Evolutionary conservation across 2,113 vertebrate genomes (phyloP), one percentile per base, ranked within the genome.

Genomic region (Varanus komodoensis): DNA sequence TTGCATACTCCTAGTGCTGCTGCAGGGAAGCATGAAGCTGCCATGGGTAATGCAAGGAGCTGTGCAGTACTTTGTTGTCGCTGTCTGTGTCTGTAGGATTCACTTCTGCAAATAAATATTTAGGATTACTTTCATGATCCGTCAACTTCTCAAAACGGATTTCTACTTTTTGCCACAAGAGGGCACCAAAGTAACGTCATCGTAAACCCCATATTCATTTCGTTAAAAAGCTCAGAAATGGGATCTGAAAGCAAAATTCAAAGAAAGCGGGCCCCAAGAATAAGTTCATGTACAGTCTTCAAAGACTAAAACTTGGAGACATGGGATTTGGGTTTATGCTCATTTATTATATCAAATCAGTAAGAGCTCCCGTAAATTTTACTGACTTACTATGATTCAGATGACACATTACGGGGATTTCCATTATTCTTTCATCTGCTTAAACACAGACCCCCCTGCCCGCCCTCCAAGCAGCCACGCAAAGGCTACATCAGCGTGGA

Each of bases 131-230:
- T 54, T 14, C 11, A 38, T 32, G 21, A 15, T 52, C 3, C 48
- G 17, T 87, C 48, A 27, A 57, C 54, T 52, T 54, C 44, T 69
- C 19, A 6, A 69, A 3, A 32, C n/a, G 6, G 34, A 79, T 52
- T 32, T 52, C 73, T 67, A 29, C 25, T 88, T 95, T 48, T 38
- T 21, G 54, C 97, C 97, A 97, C 95, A 87, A 96, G 97, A 96
- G 97, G 97, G 97, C 96, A 95, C 94, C 94, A 96, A 92, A 89
- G 89, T 91, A 91, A 93, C 94, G 86, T 95, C 89, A 90, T 88
- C 95, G 12, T 19, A 48, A 67, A 38, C 68, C 0, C 9, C 17
- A 21, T 64, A 64, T 64, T 64, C 15, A 64, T 64, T 64, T 64
- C 21, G 34, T 64, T 75, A 64, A 75, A 64, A 71, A 84, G 9